Base-by-base conservation (phyloP, 2,113 vertebrate genomes). In the Jaculus jaculus region DNA sequence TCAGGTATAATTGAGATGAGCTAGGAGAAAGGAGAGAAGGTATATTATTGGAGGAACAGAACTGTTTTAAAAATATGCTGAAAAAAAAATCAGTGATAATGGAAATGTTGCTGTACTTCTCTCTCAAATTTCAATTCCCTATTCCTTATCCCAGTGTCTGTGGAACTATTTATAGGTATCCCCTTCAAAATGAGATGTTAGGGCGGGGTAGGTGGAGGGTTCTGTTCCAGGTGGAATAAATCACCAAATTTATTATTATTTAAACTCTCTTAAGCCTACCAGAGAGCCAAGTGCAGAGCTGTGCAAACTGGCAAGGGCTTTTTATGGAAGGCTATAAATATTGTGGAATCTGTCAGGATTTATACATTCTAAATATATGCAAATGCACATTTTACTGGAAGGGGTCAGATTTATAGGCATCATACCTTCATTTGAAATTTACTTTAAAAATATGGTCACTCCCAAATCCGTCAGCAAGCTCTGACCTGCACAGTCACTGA, bases 181-280 rank as follows among this genome's bases (percentile, higher is more conserved):
- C 84, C 93, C 95, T 97, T 97, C 96, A 91, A 92, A 97, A 97
- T 37, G 95, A 97, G 97, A 97, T 94, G 92, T 18, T 32, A 32
- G 71, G 84, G 65, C 4, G 92, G 89, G 66, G 54, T 18, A 75
- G 24, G 54, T 84, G 85, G 34, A 97, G 65, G 87, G 96, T 87
- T 91, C 96, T 94, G 77, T 96, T 98, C 96, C 87, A 97, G 97
- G 95, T 79, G 92, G 96, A 95, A 97, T 96, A 98, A 96, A 96
- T 95, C 89, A 97, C 47, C 18, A 16, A 74, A 71, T 97, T 94
- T 96, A 94, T 95, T 51, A 95, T 96, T 96, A 96, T 95, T 97
- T 96, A 96, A 97, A 90, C 34, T 95, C 79, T 87, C 85, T 96
- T 97, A 95, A 96, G 95, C 96, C 47, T 32, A 95, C 63, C 86